A percentile compares a stretch with the other conserved stretches of the same genome.
phyloP scores from a whole-genome alignment of 1,140 invertebrate species.

The Himalopsyche phryganea region DNA sequence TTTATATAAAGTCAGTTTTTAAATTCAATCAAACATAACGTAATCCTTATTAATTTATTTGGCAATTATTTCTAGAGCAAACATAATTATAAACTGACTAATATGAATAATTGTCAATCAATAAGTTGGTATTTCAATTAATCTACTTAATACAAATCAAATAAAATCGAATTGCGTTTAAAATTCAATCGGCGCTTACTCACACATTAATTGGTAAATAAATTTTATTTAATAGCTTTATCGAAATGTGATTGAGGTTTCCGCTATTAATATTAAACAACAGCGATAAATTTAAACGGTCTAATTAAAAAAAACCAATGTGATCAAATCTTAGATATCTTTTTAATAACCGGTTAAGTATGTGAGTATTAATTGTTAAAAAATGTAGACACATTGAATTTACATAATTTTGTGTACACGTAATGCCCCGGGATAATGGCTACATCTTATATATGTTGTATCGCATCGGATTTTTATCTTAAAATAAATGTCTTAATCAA shows the following conservation, averaged over 20 bases:
- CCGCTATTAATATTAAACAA: conserved; percentile 1
- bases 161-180: background rate
- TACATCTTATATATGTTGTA: background rate
- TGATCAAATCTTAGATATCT: background rate
- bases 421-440: background rate
- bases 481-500: conserved; percentile 15
- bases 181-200: background rate
- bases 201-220: conserved; percentile 5
- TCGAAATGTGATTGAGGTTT: conserved; percentile 12
- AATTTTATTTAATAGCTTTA: conserved; percentile 5
- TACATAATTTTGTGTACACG: conserved; percentile 6
- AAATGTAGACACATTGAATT: conserved; percentile 1
- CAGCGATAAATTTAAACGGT: background rate
- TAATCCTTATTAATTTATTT: too few species aligned
- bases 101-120: too few species aligned
- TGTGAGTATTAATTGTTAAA: background rate
- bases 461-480: background rate
- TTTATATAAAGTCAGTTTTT: too few species aligned
- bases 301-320: conserved; percentile 8
- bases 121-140: conserved; percentile 6
- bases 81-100: too few species aligned
- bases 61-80: too few species aligned
- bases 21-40: too few species aligned
- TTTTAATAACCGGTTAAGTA: background rate
- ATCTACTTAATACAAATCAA: background rate